A percentile compares a stretch with the other conserved stretches of the same genome.
These are phyloP conservation scores for Leptinotarsa lineolata DNA, from an alignment of 1,140 invertebrate genomes.

Conservation along the genomic window DNA sequence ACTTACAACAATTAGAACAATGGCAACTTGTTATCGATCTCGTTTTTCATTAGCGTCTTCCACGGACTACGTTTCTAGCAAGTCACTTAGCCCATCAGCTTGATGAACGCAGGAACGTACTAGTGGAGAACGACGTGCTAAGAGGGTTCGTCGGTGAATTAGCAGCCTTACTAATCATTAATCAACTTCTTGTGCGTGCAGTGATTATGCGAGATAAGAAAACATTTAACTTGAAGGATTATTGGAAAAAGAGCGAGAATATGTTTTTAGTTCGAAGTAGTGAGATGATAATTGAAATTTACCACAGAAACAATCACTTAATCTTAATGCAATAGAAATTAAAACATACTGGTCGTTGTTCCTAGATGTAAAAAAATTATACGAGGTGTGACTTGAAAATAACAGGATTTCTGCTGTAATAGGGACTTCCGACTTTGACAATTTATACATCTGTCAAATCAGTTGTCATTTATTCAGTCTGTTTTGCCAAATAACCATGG, in stretches of 20 bases:
- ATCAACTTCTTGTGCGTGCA: neutral
- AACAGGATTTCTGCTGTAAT: too few species aligned
- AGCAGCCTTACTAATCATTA: conserved; percentile 7
- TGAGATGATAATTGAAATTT: too few species aligned
- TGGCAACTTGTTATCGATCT: neutral
- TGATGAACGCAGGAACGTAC: neutral
- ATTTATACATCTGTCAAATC: too few species aligned
- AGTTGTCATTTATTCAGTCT: too few species aligned
- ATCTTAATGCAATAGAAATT: too few species aligned
- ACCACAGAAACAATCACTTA: too few species aligned
- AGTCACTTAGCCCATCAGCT: conserved; percentile 5
- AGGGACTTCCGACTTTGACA: too few species aligned
- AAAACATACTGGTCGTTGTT: too few species aligned
- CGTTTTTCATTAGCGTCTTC: neutral
- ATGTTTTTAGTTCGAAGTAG: neutral
- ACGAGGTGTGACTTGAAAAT: too few species aligned
- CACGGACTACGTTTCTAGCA: conserved; percentile 8
- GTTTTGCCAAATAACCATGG: too few species aligned
- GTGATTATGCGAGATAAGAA: conserved; percentile 5
- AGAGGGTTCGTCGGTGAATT: conserved; percentile 13
- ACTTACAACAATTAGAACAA: conserved; percentile 5
- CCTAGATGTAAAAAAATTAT: too few species aligned
- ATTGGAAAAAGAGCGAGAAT: neutral
- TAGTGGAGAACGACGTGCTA: conserved; percentile 7
- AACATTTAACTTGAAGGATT: neutral